A percentile compares a stretch with the other conserved stretches of the same genome.
Conservation (phyloP, 2,888 invertebrate genomes). For the Chalcis sispes region DNA sequence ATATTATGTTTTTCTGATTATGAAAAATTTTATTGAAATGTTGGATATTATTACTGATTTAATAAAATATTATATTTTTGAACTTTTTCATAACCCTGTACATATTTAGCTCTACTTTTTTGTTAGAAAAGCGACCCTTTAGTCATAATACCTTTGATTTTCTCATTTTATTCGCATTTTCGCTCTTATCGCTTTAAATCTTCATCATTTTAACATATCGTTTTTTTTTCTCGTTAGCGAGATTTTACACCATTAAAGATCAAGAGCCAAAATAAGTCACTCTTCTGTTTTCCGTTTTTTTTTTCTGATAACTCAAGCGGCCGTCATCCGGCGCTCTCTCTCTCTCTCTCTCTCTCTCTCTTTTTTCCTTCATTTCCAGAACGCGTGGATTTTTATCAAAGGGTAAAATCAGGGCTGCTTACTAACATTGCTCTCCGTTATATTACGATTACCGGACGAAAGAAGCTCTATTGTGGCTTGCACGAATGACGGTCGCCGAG, state of each 20-base stretch:
- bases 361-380: no score
- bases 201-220: neutral
- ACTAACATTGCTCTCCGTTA: slow-evolving; percentile 24
- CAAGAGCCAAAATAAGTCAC: slow-evolving; percentile 16
- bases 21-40: no score
- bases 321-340: slow-evolving; percentile 2
- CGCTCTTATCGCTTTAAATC: neutral
- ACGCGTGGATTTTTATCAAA: no score
- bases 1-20: no score
- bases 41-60: no score
- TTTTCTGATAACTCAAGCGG: slow-evolving; percentile 6
- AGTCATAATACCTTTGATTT: neutral
- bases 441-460: slow-evolving; percentile 20
- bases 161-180: neutral
- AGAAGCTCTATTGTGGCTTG: slow-evolving; percentile 33
- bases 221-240: slow-evolving; percentile 2
- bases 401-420: no score
- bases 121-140: no score
- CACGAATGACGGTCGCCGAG: neutral
- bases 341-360: neutral
- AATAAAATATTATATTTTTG: no score
- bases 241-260: slow-evolving; percentile 10
- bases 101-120: no score
- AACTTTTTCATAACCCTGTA: no score
- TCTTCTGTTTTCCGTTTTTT: neutral